Conservation (phyloP, 2,113 vertebrate genomes). For the Mus spicilegus region DNA sequence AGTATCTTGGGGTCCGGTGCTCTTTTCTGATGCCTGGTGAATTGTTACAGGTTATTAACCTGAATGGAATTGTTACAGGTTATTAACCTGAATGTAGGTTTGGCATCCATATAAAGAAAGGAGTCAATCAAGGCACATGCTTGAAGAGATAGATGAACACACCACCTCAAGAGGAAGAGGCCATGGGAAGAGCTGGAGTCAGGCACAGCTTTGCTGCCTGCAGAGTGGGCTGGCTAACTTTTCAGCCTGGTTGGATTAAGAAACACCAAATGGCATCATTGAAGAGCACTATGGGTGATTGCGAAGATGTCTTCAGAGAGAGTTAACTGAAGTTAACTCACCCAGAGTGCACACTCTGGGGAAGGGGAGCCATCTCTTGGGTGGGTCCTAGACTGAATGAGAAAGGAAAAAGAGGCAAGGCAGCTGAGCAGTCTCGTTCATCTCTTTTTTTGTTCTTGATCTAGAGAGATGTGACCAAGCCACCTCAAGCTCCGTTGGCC, state of each 20-base stretch:
- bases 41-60: background rate
- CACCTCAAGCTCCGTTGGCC: rapidly evolving
- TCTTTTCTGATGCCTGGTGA: slow-evolving; percentile 19
- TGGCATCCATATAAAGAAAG: background rate
- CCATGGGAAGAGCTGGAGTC: background rate
- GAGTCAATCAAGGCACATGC: background rate
- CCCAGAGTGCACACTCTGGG: background rate
- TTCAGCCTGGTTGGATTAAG: background rate
- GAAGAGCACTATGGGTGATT: background rate
- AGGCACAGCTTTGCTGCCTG: background rate
- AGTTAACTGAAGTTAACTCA: background rate
- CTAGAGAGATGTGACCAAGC: background rate
- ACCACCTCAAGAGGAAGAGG: background rate
- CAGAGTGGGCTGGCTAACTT: background rate
- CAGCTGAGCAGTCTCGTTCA: background rate
- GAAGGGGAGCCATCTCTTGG: too few relatives aligned
- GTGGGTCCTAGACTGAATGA: background rate
- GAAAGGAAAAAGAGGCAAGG: background rate
- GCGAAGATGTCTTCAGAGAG: too few relatives aligned
- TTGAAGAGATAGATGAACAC: background rate
- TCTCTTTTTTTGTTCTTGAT: background rate
- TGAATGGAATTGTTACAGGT: background rate
- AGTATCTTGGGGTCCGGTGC: background rate
- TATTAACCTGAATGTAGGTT: background rate
- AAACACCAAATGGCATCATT: background rate